phyloP scores from a whole-genome alignment of 2,113 vertebrate species.

The Numenius arquata region DNA sequence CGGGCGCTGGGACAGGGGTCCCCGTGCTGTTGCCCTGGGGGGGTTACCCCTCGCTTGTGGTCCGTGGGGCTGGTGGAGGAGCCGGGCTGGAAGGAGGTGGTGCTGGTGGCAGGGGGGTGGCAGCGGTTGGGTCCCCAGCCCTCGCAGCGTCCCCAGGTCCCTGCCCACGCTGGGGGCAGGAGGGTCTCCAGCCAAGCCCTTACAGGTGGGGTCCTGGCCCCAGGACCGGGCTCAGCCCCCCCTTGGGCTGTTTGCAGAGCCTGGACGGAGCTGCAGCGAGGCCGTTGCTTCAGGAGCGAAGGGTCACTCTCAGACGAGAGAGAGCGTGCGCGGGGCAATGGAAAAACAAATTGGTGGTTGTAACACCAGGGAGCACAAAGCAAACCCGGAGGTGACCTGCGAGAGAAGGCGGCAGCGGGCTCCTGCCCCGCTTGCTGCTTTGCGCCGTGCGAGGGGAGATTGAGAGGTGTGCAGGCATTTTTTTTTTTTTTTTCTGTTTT shows the following conservation, averaged over 20 bases:
- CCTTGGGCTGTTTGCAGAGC: neutral
- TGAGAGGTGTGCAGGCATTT: neutral
- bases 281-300: neutral
- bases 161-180: accelerated
- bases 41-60: accelerated
- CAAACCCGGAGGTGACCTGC: conserved; percentile 40
- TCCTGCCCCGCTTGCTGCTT: neutral
- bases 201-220: neutral
- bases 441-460: neutral
- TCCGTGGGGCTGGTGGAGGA: neutral
- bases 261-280: neutral
- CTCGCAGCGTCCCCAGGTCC: neutral
- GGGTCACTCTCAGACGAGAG: neutral
- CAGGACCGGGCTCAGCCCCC: neutral
- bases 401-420: neutral
- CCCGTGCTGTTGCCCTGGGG: neutral
- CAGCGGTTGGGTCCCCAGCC: neutral
- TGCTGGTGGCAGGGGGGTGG: neutral
- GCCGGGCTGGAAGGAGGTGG: neutral
- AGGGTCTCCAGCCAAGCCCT: neutral
- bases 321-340: neutral
- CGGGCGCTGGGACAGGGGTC: neutral
- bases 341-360: conserved; percentile 37
- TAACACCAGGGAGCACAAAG: conserved; percentile 27
- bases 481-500: neutral